Evolutionary conservation across 2,888 invertebrate species (phyloP), one percentile per base, ranked within the genome.

Genomic region (Girardia tigrina): DNA sequence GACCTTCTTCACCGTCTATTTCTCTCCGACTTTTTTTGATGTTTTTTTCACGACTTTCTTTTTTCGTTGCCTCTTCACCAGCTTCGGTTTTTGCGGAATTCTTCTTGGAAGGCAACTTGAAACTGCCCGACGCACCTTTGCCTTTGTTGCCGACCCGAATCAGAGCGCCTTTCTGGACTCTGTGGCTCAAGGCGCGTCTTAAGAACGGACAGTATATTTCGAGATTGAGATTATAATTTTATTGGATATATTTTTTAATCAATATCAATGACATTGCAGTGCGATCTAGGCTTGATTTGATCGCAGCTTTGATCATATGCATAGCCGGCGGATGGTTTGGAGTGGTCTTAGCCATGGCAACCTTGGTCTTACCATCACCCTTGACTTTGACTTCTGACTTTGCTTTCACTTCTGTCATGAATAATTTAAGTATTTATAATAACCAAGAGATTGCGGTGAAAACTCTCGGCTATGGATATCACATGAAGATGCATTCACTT

Each of bases 211-310:
- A 85, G 70, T 87, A 80, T 79, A 87, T 88, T 77, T 87, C 87
- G 0, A 86, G 85, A 80, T 88, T 88, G 4, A 88, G 84, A 77
- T 87, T 87, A 85, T 88, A 88, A 76, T 86, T 87, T 27, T 86
- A 83, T 12, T 86, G 82, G 72, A 89, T 86, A 81, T 87, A 89
- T 80, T 89, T 89, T 81, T 88, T 89, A 81, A 89, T 88, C 0
- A 87, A 87, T 71, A 82, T 81, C 1, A 84, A 79, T 0, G 88
- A 88, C 0, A 88, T 88, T 28, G 89, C 89, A 74, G 86, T 86
- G 28, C 87, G 86, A 79, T 84, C 83, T 75, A 80, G 81, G 71
- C 83, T 77, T 2, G 75, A 78, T 16, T 76, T 77, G 78, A 83
- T 80, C 0, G 89, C 88, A 29, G 82, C 84, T 78, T 85, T 86